Percentiles rank a stretch among this genome's conserved stretches.
phyloP scores from a whole-genome alignment of 2,888 invertebrate genomes.

The Rhorus exstirpatorius region DNA sequence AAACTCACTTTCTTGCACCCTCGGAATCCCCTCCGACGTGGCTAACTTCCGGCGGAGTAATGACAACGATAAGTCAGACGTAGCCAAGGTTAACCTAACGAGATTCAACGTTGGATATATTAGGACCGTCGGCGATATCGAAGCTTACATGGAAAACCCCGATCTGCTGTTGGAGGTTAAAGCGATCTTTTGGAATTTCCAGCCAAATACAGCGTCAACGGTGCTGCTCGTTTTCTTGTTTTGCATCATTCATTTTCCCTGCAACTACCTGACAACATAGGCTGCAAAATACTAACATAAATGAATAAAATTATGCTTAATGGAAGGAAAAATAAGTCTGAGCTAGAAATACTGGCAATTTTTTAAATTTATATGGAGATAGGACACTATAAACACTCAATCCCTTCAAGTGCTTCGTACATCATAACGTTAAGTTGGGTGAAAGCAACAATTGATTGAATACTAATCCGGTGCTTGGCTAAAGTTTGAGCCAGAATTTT shows the following conservation, averaged over 20 bases:
- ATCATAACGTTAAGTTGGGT: background rate
- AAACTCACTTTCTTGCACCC: constrained; percentile 30
- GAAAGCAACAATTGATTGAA: constrained; percentile 33
- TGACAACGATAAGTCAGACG: constrained; percentile 71
- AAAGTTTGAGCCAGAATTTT: constrained; percentile 14
- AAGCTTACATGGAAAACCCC: background rate
- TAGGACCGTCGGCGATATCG: constrained; percentile 13
- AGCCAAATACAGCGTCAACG: background rate
- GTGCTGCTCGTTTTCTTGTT: too few species aligned
- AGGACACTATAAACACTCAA: background rate
- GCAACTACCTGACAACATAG: too few species aligned
- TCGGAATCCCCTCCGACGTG: constrained; percentile 54
- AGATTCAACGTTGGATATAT: constrained; percentile 52
- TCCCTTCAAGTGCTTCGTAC: background rate
- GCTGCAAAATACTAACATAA: too few species aligned
- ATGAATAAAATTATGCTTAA: too few species aligned
- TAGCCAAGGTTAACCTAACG: constrained; percentile 63
- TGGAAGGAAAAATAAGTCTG: too few species aligned
- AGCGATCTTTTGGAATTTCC: constrained; percentile 2
- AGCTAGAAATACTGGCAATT: too few species aligned
- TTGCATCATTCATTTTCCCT: too few species aligned
- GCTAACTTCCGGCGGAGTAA: constrained; percentile 70
- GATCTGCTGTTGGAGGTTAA: background rate
- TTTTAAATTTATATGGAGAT: background rate
- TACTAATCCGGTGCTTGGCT: constrained; percentile 18